Evolutionary conservation across 2,113 vertebrate genomes (phyloP), one percentile per base, ranked within the genome.

Genomic region (Paracanthobrama guichenoti): DNA sequence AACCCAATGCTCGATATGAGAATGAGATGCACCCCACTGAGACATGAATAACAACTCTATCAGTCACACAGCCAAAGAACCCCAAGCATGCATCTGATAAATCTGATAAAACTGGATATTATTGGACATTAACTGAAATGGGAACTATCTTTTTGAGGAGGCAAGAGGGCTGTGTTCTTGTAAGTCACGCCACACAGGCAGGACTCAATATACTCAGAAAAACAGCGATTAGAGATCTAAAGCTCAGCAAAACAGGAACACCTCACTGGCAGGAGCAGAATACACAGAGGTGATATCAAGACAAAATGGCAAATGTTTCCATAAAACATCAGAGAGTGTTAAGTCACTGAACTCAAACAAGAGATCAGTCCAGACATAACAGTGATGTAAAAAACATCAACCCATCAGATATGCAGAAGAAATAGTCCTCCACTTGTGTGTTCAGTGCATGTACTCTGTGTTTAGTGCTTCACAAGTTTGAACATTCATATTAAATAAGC

Each of bases 191-290:
- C 42, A 44, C 3, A 12, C 75, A 72, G 10, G 13, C 64, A 71
- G 2, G 28, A 53, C 24, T 46, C 20, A 53, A 26, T 74, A 28
- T 48, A 35, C 24, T 57, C 60, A 84, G 8, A 75, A 74, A 62
- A 80, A 85, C 64, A 64, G 39, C n/a, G 13, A 77, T 55, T 64
- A 72, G 31, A 53, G 82, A 84, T 66, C 72, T 66, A 84, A 75
- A 16, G 60, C 24, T 28, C 48, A 66, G 60, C 5, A 73, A 39
- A 73, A 88, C 78, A 72, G 55, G 81, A 89, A 82, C 84, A 81
- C 62, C 71, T 69, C 50, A 50, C 80, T 81, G 75, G 24, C 13
- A 83, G 66, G 66, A 84, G 55, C 35, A 75, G 18, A 82, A 72
- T 57, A 81, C 71, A 12, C 16, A 81, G 50, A 79, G 59, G 55